Evolutionary conservation across 2,113 vertebrate species (phyloP).

Genomic region (Phaethornis superciliosus): DNA sequence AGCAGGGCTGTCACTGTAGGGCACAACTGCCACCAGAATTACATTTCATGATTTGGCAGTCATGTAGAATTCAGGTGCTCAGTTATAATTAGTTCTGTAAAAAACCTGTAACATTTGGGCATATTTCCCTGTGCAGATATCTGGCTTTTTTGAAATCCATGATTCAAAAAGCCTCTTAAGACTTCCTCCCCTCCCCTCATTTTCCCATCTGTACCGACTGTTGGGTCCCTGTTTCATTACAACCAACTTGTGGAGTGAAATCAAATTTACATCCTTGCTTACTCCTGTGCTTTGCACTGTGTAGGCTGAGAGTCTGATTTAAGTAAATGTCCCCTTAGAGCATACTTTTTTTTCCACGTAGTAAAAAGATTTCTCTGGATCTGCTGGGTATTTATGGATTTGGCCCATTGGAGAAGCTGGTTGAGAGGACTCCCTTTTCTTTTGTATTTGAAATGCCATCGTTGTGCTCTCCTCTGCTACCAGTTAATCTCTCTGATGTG

Average conservation of each 20-base stretch:
- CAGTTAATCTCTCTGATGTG: constrained; percentile 44
- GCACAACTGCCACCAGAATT: not conserved
- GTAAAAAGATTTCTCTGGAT: constrained; percentile 34
- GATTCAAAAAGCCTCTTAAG: not conserved
- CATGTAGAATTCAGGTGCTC: not conserved
- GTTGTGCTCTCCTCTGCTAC: constrained; percentile 23
- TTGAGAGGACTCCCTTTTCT: constrained; percentile 26
- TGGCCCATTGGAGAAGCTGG: not conserved
- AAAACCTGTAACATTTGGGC: not conserved
- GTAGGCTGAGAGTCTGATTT: constrained; percentile 30
- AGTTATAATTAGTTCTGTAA: not conserved
- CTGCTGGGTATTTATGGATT: not conserved
- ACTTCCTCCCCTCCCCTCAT: not conserved
- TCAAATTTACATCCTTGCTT: not conserved
- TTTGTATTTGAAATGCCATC: constrained; percentile 44
- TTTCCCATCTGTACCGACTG: not conserved
- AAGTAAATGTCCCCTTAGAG: not conserved
- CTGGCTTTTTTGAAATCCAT: not conserved
- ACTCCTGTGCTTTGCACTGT: constrained; percentile 30
- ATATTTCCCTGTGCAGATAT: not conserved
- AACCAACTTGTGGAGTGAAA: not conserved
- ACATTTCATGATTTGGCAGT: not conserved
- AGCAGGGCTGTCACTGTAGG: not conserved
- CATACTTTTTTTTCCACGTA: not conserved
- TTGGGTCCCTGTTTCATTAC: not conserved